Base-by-base conservation (phyloP, 2,888 invertebrate species). In the Zeuzera pyrina region DNA sequence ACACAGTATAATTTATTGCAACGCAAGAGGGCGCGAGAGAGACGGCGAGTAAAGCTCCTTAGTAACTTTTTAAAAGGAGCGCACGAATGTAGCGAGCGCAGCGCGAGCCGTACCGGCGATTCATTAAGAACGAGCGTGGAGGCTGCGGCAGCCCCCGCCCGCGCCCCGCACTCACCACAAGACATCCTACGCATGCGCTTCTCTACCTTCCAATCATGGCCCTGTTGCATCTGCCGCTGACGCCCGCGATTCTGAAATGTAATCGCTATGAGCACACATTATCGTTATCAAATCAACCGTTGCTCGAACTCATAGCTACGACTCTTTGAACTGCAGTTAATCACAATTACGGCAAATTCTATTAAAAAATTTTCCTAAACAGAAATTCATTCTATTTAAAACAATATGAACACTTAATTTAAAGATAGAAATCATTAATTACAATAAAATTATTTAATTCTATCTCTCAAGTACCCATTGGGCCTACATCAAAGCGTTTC, bases 91-190 rank as follows among this genome's bases (percentile, higher is more conserved):
- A n/a, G n/a, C 59, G 68, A 65, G 68, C 73, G 73, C 76, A 63
- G 67, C 76, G 72, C 74, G 64, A 69, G 66, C 72, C 77, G 73
- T 68, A 74, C 74, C 78, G 74, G 67, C 79, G 78, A 69, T 77
- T 81, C 79, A 78, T 78, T 78, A 78, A 71, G 65, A 67, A 64
- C 65, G 63, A 69, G 65, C 76, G 56, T 73, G 78, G 77, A 77
- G 62, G 73, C 78, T 76, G 76, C 60, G 66, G 54, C 51, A 60
- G 57, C 56, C 58, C 51, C 55, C 54, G 51, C 52, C 55, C 61
- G 66, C 63, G 57, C 55, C 42, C 47, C 51, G 45, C 42, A 36
- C 35, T 41, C 55, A 32, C 47, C 41, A 39, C 42, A 40, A 46
- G 42, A 34, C 29, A 25, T 31, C 30, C 29, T 29, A 58, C 77